Evolutionary conservation across 2,888 invertebrate genomes (phyloP), one percentile per base, ranked within the genome.

Genomic region (Cheilosia impressa): DNA sequence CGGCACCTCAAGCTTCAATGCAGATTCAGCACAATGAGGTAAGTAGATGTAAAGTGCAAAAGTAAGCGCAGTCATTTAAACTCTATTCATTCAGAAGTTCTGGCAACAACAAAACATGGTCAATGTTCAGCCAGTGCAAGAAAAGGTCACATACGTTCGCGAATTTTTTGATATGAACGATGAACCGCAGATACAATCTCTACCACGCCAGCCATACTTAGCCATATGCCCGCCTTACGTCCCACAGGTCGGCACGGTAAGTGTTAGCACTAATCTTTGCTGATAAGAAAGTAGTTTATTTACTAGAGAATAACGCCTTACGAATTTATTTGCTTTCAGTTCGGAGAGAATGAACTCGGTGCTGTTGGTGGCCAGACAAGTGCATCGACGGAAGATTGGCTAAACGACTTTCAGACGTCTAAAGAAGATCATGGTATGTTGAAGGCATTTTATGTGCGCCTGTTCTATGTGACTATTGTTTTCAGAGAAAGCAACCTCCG

Each of bases 401-500:
- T 93, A 80, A 92, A 93, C 89, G 93, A 94, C 3, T 93, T 93
- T 90, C 92, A 93, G 68, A 93, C 93, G 88, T 94, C 94, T 10
- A 93, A 95, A 89, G 93, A 94, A 31, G 88, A 93, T 87, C 95
- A 95, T 89, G 93, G 87, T 80, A 66, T 31, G 53, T 31, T 68
- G 6, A 3, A 43, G 10, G 7, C 6, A 9, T 13, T 27, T 7
- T 17, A n/a, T 13, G n/a, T 17, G 19, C n/a, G 9, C 6, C 17
- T 19, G n/a, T n/a, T 58, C 10, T 50, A 72, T 50, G n/a, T 13
- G 9, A 47, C 17, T 24, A 27, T 27, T 45, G 10, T 60, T 68
- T 72, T 63, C 60, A 89, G 93, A 94, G 88, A 93, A 94, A 91
- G 93, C 93, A 47, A 94, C 95, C 76, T 94, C 94, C 88, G 95